A percentile compares a stretch with the other conserved stretches of the same genome.
Evolutionary conservation across 2,797 vertebrate genomes (phyloP).

Genomic region (Octomys mimax): DNA sequence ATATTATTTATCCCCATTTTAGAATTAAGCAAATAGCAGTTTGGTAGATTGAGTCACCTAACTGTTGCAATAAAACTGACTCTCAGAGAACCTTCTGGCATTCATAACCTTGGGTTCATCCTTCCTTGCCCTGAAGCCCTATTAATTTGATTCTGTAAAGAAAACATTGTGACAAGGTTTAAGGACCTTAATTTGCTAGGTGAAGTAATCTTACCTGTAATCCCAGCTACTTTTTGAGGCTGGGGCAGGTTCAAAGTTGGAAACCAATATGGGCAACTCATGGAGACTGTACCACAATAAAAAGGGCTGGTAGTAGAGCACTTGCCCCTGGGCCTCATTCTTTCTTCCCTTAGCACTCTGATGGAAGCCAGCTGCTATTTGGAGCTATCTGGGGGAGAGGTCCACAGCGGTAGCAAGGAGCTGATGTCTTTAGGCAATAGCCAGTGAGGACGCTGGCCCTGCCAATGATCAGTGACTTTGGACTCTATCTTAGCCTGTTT

Average conservation of each 20-base stretch:
- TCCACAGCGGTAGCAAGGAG: background rate
- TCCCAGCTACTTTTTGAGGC: background rate
- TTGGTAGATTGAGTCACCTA: background rate
- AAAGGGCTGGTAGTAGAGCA: background rate
- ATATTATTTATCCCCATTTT: background rate
- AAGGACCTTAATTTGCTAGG: background rate
- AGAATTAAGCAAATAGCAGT: background rate
- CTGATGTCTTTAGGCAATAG: background rate
- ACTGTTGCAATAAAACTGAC: background rate
- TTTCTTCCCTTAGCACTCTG: background rate
- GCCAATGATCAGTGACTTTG: background rate
- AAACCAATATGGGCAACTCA: background rate
- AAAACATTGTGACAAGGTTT: background rate
- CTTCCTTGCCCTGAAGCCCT: background rate
- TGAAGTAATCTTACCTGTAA: background rate
- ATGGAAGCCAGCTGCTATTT: background rate
- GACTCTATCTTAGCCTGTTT: background rate
- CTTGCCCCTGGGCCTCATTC: background rate
- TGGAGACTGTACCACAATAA: background rate
- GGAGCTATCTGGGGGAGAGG: background rate
- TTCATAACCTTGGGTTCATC: background rate
- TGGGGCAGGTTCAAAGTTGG: background rate
- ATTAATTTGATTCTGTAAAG: background rate
- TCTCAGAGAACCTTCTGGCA: background rate
- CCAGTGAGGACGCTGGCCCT: background rate